Conservation (phyloP, 1,140 invertebrate species). For the Micrasema longulum region DNA sequence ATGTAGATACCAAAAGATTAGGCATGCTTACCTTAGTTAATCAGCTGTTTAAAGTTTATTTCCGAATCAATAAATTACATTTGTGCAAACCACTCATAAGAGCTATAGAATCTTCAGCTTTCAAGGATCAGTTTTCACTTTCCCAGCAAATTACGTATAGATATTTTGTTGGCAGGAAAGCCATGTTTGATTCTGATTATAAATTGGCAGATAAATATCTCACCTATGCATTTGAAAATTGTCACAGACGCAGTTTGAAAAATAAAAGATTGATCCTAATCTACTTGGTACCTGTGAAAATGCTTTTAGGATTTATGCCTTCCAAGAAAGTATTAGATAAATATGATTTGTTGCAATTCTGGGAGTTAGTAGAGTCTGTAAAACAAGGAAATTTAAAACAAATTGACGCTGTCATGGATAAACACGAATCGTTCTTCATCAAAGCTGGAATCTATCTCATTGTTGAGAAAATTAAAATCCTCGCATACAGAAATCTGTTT, state of each 20-base stretch:
- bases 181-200: constrained; percentile 98
- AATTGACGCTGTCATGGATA: constrained; percentile 87
- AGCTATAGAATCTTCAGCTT: constrained; percentile 91
- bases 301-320: constrained; percentile 94
- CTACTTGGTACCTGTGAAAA: constrained; percentile 97
- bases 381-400: constrained; percentile 89
- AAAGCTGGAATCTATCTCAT: constrained; percentile 96
- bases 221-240: constrained; percentile 92
- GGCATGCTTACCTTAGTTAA: constrained; percentile 97
- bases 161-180: constrained; percentile 96
- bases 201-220: constrained; percentile 91
- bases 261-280: constrained; percentile 96
- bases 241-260: constrained; percentile 82
- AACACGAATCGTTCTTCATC: constrained; percentile 93
- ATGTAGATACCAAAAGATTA: constrained; percentile 92
- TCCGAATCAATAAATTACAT: constrained; percentile 96
- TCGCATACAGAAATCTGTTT: constrained; percentile 96
- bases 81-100: constrained; percentile 96
- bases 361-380: constrained; percentile 87
- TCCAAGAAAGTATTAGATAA: constrained; percentile 82
- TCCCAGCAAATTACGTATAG: constrained; percentile 94
- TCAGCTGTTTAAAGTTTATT: constrained; percentile 98
- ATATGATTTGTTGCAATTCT: constrained; percentile 92
- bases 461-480: constrained; percentile 95
- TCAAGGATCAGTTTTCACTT: constrained; percentile 89